Conservation (phyloP, 2,888 invertebrate genomes). For the Yponomeuta sedellus region DNA sequence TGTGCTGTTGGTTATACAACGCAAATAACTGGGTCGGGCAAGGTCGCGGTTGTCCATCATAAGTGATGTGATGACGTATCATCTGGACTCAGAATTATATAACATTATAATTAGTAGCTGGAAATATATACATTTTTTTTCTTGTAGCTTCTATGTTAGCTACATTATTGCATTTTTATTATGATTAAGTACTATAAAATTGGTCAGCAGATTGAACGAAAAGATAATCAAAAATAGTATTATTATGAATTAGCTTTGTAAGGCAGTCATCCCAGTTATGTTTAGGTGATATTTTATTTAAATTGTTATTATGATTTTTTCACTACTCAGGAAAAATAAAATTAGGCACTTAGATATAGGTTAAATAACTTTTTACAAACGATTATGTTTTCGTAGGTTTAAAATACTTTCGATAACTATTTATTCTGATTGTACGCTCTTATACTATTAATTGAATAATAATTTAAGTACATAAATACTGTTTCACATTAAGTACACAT, state of each 20-base stretch:
- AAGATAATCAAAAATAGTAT: constrained; percentile 12
- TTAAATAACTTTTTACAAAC: background rate
- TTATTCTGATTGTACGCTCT: constrained; percentile 11
- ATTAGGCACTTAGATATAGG: constrained; percentile 1
- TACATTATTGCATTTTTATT: background rate
- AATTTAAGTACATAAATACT: constrained; percentile 17
- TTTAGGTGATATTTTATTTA: constrained; percentile 16
- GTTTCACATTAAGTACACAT: constrained; percentile 23
- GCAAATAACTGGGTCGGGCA: too few relatives aligned
- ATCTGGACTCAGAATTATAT: background rate
- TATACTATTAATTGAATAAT: background rate
- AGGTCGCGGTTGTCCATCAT: too few relatives aligned
- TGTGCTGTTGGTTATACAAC: too few relatives aligned
- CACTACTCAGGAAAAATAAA: background rate
- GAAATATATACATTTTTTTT: background rate
- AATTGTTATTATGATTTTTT: background rate
- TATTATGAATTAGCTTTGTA: constrained; percentile 27
- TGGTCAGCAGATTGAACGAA: background rate
- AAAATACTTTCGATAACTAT: background rate
- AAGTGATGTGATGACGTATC: too few relatives aligned
- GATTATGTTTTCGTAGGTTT: background rate
- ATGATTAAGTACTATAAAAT: background rate
- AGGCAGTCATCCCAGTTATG: constrained; percentile 39
- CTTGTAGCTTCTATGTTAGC: background rate
- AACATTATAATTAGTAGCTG: background rate